Evolutionary conservation across 2,113 vertebrate genomes (phyloP).

Genomic region (Pica pica): DNA sequence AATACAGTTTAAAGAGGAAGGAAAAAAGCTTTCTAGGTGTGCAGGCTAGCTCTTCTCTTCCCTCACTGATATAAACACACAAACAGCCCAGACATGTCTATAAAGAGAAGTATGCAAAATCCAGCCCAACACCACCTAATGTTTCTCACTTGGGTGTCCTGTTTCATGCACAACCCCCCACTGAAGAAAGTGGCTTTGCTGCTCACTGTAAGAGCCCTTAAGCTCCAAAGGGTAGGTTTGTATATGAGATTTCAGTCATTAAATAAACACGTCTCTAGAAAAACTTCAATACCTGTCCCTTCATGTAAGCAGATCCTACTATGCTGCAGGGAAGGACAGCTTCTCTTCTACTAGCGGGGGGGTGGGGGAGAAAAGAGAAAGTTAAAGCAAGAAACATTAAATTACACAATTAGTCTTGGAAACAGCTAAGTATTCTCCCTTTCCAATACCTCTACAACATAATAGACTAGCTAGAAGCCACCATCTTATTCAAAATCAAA

Average conservation of each 20-base stretch:
- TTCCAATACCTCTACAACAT: background rate
- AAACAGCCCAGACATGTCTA: constrained; percentile 47
- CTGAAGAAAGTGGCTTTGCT: background rate
- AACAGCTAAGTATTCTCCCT: background rate
- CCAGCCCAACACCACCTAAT: background rate
- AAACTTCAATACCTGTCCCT: constrained; percentile 4
- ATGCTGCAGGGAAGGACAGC: constrained; percentile 6
- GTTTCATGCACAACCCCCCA: background rate
- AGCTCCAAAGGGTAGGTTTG: constrained; percentile 3
- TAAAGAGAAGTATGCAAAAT: constrained; percentile 40
- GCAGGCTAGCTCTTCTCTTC: background rate
- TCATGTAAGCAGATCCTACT: background rate
- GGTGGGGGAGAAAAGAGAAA: background rate
- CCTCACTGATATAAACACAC: background rate
- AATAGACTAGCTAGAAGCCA: background rate
- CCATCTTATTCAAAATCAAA: background rate
- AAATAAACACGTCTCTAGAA: constrained; percentile 36
- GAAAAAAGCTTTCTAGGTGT: background rate
- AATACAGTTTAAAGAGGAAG: background rate
- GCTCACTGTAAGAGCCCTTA: background rate
- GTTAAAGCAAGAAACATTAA: background rate
- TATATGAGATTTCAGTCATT: constrained; percentile 24
- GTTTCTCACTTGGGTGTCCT: background rate
- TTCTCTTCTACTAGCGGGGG: background rate
- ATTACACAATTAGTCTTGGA: background rate